phyloP scores from a whole-genome alignment of 2,113 vertebrate species.

The Cynoglossus semilaevis region DNA sequence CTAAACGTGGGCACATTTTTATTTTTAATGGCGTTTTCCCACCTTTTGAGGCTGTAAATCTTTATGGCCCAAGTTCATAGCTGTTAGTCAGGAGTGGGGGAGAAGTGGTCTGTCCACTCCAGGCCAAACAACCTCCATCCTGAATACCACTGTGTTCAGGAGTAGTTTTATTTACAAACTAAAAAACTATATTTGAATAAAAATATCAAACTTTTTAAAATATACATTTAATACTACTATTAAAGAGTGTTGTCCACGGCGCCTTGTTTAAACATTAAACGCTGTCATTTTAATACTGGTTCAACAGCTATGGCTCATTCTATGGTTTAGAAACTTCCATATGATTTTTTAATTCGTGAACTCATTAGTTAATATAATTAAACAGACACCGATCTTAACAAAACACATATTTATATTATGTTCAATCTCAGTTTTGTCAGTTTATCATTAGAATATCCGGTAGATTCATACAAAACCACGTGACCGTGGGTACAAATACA shows the following conservation, averaged over 20 bases:
- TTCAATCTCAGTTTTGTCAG: too few species aligned
- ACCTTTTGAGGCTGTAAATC: conserved; percentile 69
- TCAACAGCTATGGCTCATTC: too few species aligned
- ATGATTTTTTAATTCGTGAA: too few species aligned
- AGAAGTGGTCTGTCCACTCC: conserved; percentile 14
- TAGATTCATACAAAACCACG: too few species aligned
- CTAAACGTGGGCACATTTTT: conserved; percentile 38
- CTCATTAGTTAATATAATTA: too few species aligned
- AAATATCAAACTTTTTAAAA: not conserved
- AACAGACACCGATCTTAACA: too few species aligned
- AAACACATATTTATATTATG: too few species aligned
- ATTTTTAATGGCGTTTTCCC: conserved; percentile 59
- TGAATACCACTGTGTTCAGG: too few species aligned
- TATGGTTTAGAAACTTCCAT: too few species aligned
- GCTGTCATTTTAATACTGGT: too few species aligned
- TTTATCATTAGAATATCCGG: too few species aligned
- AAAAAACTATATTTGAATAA: not conserved
- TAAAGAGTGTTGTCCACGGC: conserved; percentile 15
- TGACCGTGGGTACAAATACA: too few species aligned
- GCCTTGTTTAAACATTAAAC: conserved; percentile 31
- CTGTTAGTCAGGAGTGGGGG: conserved; percentile 28
- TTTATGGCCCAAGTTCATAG: conserved; percentile 62
- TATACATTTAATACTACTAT: not conserved
- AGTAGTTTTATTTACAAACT: conserved; percentile 7
- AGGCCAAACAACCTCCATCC: not conserved